Evolutionary conservation across 2,113 vertebrate genomes (phyloP).

Genomic region (Pundamilia nyererei): DNA sequence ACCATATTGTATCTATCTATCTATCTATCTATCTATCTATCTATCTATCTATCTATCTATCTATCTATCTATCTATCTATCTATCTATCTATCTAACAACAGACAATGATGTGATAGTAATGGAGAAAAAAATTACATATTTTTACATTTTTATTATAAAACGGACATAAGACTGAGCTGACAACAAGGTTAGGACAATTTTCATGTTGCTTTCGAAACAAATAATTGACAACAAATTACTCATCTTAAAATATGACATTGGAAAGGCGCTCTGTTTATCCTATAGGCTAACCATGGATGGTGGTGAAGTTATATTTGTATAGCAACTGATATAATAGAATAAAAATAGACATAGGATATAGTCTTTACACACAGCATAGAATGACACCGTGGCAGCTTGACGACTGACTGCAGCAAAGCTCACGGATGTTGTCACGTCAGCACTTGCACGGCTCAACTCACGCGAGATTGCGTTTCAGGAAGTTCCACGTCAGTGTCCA

Average conservation of each 20-base stretch:
- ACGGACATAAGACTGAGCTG: background rate
- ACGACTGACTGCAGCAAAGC: background rate
- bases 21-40: background rate
- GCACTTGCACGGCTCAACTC: constrained; percentile 7
- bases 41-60: background rate
- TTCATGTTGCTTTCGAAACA: background rate
- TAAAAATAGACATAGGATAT: background rate
- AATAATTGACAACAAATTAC: background rate
- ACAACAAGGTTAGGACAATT: background rate
- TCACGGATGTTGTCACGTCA: constrained; percentile 48
- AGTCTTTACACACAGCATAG: background rate
- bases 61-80: background rate
- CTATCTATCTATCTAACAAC: background rate
- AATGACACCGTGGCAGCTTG: background rate
- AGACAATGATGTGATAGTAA: background rate
- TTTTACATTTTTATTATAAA: background rate
- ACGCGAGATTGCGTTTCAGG: constrained; percentile 55
- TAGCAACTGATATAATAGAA: background rate
- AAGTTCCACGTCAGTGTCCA: constrained; percentile 77
- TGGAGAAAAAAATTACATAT: background rate
- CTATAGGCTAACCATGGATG: background rate
- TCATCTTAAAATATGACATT: background rate
- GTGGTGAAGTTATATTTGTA: background rate
- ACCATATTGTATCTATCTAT: background rate
- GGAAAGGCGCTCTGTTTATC: background rate